Evolutionary conservation across 2,797 vertebrate species (phyloP).

Genomic region (Gymnothorax javanicus): DNA sequence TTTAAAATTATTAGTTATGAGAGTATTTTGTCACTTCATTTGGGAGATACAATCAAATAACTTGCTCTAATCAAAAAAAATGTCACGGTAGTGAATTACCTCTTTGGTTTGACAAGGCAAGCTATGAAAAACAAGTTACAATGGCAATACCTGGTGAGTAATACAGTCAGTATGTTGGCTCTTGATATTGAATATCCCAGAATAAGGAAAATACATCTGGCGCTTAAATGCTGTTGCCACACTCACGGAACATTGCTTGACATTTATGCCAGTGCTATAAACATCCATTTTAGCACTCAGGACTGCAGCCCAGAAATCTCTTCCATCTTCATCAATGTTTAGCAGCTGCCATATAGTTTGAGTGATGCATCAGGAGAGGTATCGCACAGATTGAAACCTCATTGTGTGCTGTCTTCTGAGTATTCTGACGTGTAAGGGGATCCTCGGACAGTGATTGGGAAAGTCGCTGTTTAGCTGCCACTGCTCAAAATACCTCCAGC

Average conservation of each 20-base stretch:
- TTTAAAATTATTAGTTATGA: not conserved
- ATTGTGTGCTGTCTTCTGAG: conserved; percentile 33
- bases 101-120: not conserved
- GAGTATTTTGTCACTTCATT: not conserved
- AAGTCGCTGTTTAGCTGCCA: conserved; percentile 33
- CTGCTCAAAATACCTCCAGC: conserved; percentile 26
- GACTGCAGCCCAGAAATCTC: not conserved
- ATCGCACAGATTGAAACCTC: conserved; percentile 49
- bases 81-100: not conserved
- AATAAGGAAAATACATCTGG: not conserved
- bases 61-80: not conserved
- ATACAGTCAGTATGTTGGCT: not conserved
- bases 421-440: conserved; percentile 41
- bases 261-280: not conserved
- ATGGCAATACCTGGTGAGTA: not conserved
- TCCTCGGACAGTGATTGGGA: conserved; percentile 28
- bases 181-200: not conserved
- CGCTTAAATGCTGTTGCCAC: not conserved
- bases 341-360: conserved; percentile 17
- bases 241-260: not conserved
- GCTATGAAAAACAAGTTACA: not conserved
- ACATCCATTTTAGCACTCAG: not conserved
- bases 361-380: conserved; percentile 24
- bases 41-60: not conserved
- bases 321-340: not conserved